A percentile compares a stretch with the other conserved stretches of the same genome.
Evolutionary conservation across 1,140 invertebrate genomes (phyloP).

Genomic region (Thereuonema tuberculata): DNA sequence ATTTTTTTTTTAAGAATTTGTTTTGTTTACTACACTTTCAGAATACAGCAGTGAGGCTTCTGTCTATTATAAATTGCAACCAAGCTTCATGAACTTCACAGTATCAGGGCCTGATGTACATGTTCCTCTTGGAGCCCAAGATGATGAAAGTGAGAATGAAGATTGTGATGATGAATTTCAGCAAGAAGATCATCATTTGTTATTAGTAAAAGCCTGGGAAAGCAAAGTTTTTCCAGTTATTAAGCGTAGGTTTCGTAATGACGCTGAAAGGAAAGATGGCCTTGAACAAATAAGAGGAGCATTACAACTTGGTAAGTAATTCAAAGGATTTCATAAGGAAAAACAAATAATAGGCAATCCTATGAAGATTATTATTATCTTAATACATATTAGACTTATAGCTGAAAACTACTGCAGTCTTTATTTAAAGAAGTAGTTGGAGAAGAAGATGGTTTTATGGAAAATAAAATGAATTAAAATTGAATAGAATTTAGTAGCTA

Average conservation of each 20-base stretch:
- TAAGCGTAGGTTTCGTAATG: slow-evolving; percentile 33
- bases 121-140: slow-evolving; percentile 14
- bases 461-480: too few relatives aligned
- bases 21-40: too few relatives aligned
- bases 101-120: slow-evolving; percentile 24
- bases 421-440: too few relatives aligned
- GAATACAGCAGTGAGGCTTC: slow-evolving; percentile 28
- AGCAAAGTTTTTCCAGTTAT: slow-evolving; percentile 35
- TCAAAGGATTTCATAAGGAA: too few relatives aligned
- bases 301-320: slow-evolving; percentile 27
- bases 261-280: slow-evolving; percentile 34
- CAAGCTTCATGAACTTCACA: slow-evolving; percentile 26
- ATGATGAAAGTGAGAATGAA: slow-evolving; percentile 28
- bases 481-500: too few relatives aligned
- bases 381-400: too few relatives aligned
- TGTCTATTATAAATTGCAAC: slow-evolving; percentile 26
- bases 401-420: too few relatives aligned
- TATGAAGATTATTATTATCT: not conserved
- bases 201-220: slow-evolving; percentile 35
- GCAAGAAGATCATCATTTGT: slow-evolving; percentile 31
- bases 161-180: slow-evolving; percentile 25
- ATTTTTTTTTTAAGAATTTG: too few relatives aligned
- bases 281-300: slow-evolving; percentile 35
- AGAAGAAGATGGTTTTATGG: too few relatives aligned
- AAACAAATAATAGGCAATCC: not conserved